Base-by-base conservation (phyloP, 2,888 invertebrate species). In the Julus scandinavius region DNA sequence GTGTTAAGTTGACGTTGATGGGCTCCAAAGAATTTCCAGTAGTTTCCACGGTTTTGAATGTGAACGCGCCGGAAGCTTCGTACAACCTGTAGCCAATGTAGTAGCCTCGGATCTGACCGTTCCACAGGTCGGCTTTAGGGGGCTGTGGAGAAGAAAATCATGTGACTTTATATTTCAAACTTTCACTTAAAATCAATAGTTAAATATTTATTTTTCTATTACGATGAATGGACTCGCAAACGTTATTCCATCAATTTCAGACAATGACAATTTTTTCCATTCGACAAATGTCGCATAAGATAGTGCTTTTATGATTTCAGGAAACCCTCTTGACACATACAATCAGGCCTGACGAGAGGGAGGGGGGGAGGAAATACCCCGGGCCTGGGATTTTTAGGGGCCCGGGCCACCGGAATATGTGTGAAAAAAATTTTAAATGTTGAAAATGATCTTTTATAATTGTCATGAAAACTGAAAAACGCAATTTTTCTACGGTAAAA, bases 21-120 rank as follows among this genome's bases (percentile, higher is more conserved):
- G 88, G 63, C 45, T 90, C 90, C 2, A 90, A 89, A 7, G 88
- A 85, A 11, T 41, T 88, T 38, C 7, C 88, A 9, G 49, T 6
- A 20, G 89, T 89, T 63, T 91, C 91, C 13, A 91, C 89, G 5
- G 90, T 89, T 86, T 89, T 88, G 83, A 89, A 90, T 4, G 89
- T 89, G 49, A 85, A 90, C 4, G 89, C 86, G n/a, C 90, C 90
- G 20, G 88, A 87, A 9, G 88, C 84, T n/a, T 89, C 89, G 87
- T 89, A 85, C 29, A 89, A 50, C 80, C 84, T 86, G 72, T 92
- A 93, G 4, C 93, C 93, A 40, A 93, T 91, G 90, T 92, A 92
- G 90, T 93, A 93, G 4, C 93, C 93, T 40, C 91, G 91, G n/a
- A 93, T 91, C 20, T 91, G 90, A 6, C 93, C 92, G 89, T 93